These are phyloP conservation scores for Callaeas wilsoni DNA, from an alignment of 2,113 vertebrate genomes.

Conservation along the genomic window DNA sequence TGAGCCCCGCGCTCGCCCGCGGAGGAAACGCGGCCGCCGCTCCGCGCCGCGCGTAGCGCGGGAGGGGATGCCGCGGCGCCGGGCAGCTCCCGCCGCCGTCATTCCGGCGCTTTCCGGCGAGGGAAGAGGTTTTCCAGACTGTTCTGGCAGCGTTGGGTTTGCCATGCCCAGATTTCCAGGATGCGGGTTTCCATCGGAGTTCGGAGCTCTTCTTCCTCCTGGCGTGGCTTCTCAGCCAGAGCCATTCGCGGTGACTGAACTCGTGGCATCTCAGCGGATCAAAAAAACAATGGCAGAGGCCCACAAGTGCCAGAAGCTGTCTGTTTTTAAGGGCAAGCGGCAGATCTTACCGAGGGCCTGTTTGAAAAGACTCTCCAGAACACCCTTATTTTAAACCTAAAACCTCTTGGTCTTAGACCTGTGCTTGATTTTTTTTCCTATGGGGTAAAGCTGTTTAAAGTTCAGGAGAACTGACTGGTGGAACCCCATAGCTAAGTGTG, in stretches of 20 bases:
- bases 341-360: background rate
- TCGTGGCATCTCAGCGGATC: background rate
- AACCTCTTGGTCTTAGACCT: background rate
- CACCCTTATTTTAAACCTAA: background rate
- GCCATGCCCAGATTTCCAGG: fast-evolving
- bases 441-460: background rate
- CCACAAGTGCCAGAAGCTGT: background rate
- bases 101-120: background rate
- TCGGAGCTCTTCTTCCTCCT: background rate
- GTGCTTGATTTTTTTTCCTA: background rate
- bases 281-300: background rate
- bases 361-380: background rate
- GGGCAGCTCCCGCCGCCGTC: background rate
- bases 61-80: background rate
- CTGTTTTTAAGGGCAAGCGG: background rate
- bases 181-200: background rate
- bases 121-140: background rate
- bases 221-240: background rate
- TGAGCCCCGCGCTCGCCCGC: constrained; percentile 45
- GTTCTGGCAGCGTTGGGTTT: background rate
- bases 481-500: background rate
- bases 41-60: background rate
- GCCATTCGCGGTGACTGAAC: background rate
- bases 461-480: background rate
- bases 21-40: constrained; percentile 46